These are phyloP conservation scores for Amblyjoppa fuscipennis DNA, from an alignment of 2,888 invertebrate species.

Conservation along the genomic window DNA sequence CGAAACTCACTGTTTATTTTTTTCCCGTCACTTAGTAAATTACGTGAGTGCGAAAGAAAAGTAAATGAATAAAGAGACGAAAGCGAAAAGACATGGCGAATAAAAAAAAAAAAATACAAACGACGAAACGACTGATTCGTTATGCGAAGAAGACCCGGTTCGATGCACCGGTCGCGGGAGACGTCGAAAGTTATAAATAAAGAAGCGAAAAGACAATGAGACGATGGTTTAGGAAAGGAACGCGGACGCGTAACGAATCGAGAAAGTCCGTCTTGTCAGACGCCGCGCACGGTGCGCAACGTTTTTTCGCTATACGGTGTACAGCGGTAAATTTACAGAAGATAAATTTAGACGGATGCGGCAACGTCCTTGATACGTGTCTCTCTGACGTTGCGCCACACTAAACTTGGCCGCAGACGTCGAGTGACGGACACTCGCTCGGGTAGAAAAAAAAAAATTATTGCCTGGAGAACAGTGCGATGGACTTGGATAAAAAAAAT, in stretches of 20 bases:
- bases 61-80: background rate
- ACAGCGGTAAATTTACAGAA: constrained; percentile 14
- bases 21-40: background rate
- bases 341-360: constrained; percentile 68
- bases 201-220: background rate
- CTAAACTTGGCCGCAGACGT: constrained; percentile 11
- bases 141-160: background rate
- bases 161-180: background rate
- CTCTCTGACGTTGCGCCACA: constrained; percentile 26
- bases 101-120: background rate
- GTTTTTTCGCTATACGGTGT: constrained; percentile 43
- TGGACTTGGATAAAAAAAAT: background rate
- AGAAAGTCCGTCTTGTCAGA: constrained; percentile 44
- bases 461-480: background rate
- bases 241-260: constrained; percentile 58
- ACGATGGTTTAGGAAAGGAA: constrained; percentile 29
- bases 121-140: background rate
- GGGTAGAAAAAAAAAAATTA: background rate
- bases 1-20: background rate
- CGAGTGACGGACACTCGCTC: background rate
- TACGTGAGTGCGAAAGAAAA: background rate
- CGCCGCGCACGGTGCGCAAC: constrained; percentile 23
- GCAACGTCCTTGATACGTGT: constrained; percentile 61
- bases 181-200: background rate
- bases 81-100: background rate